Evolutionary conservation across 2,888 invertebrate genomes (phyloP).

Genomic region (Megamerina dolium): DNA sequence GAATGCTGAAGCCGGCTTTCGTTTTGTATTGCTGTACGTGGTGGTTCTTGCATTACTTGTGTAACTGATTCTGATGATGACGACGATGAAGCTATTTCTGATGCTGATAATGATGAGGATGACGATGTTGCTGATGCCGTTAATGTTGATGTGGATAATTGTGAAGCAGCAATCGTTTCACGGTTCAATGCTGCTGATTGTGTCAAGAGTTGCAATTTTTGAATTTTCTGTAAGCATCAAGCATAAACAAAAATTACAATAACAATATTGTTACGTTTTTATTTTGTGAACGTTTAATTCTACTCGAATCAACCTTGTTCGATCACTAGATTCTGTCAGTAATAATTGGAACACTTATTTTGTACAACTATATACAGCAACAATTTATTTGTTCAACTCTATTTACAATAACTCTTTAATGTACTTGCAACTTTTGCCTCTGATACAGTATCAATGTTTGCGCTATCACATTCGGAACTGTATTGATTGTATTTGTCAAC

Average conservation of each 20-base stretch:
- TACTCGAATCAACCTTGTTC: no score
- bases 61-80: conserved; percentile 25
- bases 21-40: not conserved
- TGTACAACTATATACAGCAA: no score
- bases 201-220: conserved; percentile 48
- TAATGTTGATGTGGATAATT: conserved; percentile 48
- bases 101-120: conserved; percentile 20
- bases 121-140: conserved; percentile 24
- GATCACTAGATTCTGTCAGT: no score
- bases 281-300: no score
- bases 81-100: conserved; percentile 23
- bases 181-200: conserved; percentile 49
- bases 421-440: no score
- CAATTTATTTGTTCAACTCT: no score
- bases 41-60: not conserved
- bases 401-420: no score
- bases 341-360: no score
- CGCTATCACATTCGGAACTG: no score
- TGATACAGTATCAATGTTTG: no score
- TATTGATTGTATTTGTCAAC: no score
- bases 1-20: not conserved
- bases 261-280: no score
- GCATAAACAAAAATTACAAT: conserved; percentile 3
- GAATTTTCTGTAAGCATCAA: conserved; percentile 44
- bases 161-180: conserved; percentile 49